Evolutionary conservation across 2,113 vertebrate genomes (phyloP), one percentile per base, ranked within the genome.

Genomic region (Silurus meridionalis): DNA sequence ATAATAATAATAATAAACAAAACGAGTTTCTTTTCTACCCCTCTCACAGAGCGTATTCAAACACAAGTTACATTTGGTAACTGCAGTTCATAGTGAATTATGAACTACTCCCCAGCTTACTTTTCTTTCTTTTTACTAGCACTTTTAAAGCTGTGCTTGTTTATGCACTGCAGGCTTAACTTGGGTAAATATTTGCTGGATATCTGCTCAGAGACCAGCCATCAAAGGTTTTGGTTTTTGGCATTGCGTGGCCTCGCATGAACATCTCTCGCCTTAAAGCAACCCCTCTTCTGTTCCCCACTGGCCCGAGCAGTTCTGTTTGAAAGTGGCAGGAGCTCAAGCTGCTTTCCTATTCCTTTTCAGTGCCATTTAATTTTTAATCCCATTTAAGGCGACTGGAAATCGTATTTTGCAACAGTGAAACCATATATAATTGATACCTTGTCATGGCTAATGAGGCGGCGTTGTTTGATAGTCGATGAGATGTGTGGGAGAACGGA

Each of bases 401-500:
- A 89, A 86, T 85, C 88, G 90, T 91, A 88, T 91, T 91, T 91
- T 91, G 87, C 91, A 90, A 91, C 91, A 90, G 90, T 88, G 90
- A 90, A 90, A 91, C 83, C 63, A 91, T 92, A 84, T 89, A 92
- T 91, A 89, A 93, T 91, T 88, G 82, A 91, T 87, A 87, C 58
- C 74, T 80, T 89, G 82, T 85, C 85, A 83, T 87, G 60, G 88
- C 85, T 81, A 88, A 87, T 89, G 88, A 75, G 84, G 72, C 71
- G 84, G 87, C 85, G 86, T 84, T 88, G 89, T 89, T 90, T 87
- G 86, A 87, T 60, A 87, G 86, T 80, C 28, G 78, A 50, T 61
- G 58, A 72, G 88, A 79, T 87, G 84, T 82, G 86, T 83, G 61
- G 84, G 61, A 83, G 64, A 75, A 86, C 86, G 80, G 50, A 82